These are phyloP conservation scores for Cyclopterus lumpus DNA, from an alignment of 2,797 vertebrate genomes.

Conservation along the genomic window DNA sequence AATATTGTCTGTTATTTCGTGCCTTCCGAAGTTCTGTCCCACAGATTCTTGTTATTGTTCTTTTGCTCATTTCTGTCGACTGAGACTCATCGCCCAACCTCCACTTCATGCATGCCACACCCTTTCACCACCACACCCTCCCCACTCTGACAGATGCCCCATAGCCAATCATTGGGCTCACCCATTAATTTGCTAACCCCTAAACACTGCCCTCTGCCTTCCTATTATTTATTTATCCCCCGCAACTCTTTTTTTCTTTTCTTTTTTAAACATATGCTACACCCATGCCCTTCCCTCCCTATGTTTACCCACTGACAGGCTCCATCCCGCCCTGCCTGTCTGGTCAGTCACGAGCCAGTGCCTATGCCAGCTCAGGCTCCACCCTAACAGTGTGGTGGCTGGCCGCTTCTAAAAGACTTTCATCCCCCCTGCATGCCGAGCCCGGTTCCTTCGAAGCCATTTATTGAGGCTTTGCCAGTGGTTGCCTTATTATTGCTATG, in stretches of 20 bases:
- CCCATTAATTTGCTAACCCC: conserved; percentile 69
- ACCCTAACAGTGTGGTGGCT: conserved; percentile 62
- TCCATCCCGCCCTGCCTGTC: conserved; percentile 34
- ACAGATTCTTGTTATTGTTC: conserved; percentile 41
- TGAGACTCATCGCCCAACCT: conserved; percentile 24
- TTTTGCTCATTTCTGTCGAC: conserved; percentile 16
- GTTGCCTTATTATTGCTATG: conserved; percentile 70
- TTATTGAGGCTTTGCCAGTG: conserved; percentile 63
- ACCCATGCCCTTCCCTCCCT: conserved; percentile 42
- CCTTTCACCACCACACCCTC: conserved; percentile 55
- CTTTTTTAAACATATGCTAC: conserved; percentile 54
- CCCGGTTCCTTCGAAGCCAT: conserved; percentile 47
- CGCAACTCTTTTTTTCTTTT: background rate
- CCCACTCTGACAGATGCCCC: conserved; percentile 58
- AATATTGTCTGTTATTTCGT: conserved; percentile 40
- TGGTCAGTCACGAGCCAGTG: conserved; percentile 54
- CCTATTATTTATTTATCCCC: conserved; percentile 65
- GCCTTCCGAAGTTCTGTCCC: background rate
- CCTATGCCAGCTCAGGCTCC: conserved; percentile 63
- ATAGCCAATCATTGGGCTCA: conserved; percentile 38
- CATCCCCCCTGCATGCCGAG: conserved; percentile 36
- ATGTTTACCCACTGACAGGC: conserved; percentile 49
- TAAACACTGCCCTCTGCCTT: conserved; percentile 54
- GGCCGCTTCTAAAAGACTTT: conserved; percentile 49
- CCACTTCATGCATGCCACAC: conserved; percentile 44